Evolutionary conservation across 2,888 invertebrate genomes (phyloP).

Genomic region (Tolmerus cingulatus): DNA sequence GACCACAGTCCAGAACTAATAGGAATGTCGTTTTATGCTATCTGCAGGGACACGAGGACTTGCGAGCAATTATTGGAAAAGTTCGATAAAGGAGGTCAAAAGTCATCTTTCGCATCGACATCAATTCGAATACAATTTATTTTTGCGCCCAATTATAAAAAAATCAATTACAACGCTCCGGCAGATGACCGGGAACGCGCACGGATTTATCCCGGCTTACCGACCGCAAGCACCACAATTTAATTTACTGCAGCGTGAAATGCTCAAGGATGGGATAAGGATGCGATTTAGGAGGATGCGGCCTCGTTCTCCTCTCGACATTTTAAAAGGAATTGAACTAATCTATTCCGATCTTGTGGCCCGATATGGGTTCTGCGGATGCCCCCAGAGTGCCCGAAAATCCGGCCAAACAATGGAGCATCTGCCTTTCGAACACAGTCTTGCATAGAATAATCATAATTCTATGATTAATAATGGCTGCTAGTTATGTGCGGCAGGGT

Average conservation of each 20-base stretch:
- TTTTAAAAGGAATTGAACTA: conserved; percentile 3
- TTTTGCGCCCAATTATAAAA: neutral
- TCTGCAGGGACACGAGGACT: neutral
- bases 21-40: neutral
- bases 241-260: neutral
- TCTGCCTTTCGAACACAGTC: neutral
- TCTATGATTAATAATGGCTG: conserved; percentile 8
- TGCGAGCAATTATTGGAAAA: neutral
- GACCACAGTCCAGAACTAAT: neutral
- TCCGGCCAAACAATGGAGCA: conserved; percentile 6
- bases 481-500: neutral
- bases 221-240: neutral
- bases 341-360: neutral
- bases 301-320: neutral
- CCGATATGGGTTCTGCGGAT: neutral
- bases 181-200: neutral
- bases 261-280: neutral
- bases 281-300: neutral
- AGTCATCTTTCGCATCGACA: neutral
- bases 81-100: neutral
- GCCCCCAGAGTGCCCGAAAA: neutral
- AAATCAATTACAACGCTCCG: neutral
- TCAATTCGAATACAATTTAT: neutral
- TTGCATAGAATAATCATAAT: conserved; percentile 28
- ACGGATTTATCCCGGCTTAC: neutral